phyloP scores from a whole-genome alignment of 1,140 invertebrate species.

The Caenorhabditis brenneri region DNA sequence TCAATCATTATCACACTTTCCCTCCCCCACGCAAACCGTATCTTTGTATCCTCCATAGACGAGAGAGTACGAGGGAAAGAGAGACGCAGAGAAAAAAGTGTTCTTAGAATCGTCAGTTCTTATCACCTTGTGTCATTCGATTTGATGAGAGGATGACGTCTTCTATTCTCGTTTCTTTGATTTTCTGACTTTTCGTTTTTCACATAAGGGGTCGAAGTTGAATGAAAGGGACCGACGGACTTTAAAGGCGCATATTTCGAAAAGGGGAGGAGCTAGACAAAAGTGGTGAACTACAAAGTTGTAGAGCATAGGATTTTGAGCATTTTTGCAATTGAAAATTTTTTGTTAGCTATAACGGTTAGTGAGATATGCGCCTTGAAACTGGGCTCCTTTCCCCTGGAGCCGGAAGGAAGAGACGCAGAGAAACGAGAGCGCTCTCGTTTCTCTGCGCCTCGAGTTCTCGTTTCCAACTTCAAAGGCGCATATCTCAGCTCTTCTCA shows the following conservation, averaged over 20 bases:
- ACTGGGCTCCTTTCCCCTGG: too few relatives aligned
- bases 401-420: too few relatives aligned
- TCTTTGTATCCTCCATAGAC: background rate
- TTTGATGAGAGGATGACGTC: constrained; percentile 19
- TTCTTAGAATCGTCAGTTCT: background rate
- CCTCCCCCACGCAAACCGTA: background rate
- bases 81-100: constrained; percentile 7
- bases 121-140: background rate
- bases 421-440: too few relatives aligned
- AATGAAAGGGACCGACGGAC: background rate
- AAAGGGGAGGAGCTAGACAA: background rate
- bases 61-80: background rate
- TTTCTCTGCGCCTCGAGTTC: too few relatives aligned
- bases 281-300: too few relatives aligned
- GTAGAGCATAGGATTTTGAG: too few relatives aligned
- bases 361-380: too few relatives aligned
- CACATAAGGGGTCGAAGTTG: background rate
- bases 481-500: too few relatives aligned
- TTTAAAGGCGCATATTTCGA: background rate
- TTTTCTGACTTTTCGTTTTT: background rate
- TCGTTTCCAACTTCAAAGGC: too few relatives aligned
- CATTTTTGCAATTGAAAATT: too few relatives aligned
- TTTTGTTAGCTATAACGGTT: too few relatives aligned
- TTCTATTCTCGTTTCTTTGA: background rate
- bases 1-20: constrained; percentile 33